Evolutionary conservation across 2,888 invertebrate species (phyloP).

Genomic region (Ryuthela nishihirai): DNA sequence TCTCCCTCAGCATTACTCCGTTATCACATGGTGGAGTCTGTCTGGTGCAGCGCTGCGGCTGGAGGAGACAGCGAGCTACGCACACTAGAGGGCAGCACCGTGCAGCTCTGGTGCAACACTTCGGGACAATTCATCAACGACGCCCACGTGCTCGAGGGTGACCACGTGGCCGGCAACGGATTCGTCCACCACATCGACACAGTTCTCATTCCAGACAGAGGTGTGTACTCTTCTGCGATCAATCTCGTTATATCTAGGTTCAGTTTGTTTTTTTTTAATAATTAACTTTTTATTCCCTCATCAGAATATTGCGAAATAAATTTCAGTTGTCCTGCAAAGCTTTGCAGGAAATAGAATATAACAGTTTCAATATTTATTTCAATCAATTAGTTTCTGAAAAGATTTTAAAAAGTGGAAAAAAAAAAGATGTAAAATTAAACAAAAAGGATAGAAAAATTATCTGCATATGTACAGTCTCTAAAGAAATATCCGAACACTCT

Average conservation of each 20-base stretch:
- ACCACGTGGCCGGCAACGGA: slow-evolving; percentile 34
- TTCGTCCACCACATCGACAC: slow-evolving; percentile 37
- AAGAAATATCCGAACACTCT: too few relatives aligned
- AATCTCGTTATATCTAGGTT: background rate
- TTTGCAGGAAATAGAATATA: too few relatives aligned
- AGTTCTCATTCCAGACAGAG: slow-evolving; percentile 36
- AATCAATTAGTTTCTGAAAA: too few relatives aligned
- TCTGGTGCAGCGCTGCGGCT: slow-evolving; percentile 20
- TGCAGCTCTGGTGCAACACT: slow-evolving; percentile 29
- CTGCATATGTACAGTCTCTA: too few relatives aligned
- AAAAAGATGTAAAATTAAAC: too few relatives aligned
- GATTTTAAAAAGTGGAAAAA: background rate
- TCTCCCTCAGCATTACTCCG: slow-evolving; percentile 22
- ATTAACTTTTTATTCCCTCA: too few relatives aligned
- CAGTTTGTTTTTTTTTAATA: too few relatives aligned
- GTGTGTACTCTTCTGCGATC: slow-evolving; percentile 9
- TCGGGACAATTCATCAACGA: slow-evolving; percentile 28
- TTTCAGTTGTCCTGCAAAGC: too few relatives aligned
- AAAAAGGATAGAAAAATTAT: too few relatives aligned
- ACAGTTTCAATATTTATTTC: too few relatives aligned
- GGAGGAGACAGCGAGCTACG: slow-evolving; percentile 5
- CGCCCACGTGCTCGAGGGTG: slow-evolving; percentile 27
- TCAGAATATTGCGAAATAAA: too few relatives aligned
- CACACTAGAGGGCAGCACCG: slow-evolving; percentile 12
- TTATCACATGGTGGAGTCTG: slow-evolving; percentile 23